Percentiles rank a stretch among this genome's conserved stretches.
Conservation (phyloP, 2,113 vertebrate genomes). For the Aldabrachelys gigantea region DNA sequence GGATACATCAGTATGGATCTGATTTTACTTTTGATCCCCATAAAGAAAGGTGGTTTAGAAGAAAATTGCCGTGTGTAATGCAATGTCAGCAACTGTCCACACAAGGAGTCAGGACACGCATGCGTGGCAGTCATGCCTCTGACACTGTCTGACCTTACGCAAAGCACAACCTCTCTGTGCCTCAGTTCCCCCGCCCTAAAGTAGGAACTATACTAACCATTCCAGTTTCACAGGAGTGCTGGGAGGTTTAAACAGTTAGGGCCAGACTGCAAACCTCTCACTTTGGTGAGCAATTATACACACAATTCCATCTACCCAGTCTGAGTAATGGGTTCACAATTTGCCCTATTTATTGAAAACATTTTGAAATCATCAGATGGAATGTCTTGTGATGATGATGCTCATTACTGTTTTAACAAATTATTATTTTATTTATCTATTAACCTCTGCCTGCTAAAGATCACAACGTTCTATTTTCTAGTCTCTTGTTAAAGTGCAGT, state of each 20-base stretch:
- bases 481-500: rapidly evolving
- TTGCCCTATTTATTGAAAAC: background rate
- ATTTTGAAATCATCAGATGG: background rate
- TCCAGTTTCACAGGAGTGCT: background rate
- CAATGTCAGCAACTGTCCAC: background rate
- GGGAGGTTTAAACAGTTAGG: background rate
- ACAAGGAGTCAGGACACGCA: rapidly evolving
- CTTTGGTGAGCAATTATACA: background rate
- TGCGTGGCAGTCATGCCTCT: conserved; percentile 9
- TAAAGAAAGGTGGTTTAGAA: background rate
- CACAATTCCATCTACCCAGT: background rate
- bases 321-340: background rate
- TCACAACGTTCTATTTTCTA: background rate
- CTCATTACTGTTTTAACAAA: background rate
- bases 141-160: background rate
- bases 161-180: background rate
- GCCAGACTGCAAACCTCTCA: background rate
- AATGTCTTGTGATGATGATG: background rate
- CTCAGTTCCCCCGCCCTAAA: background rate
- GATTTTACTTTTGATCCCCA: background rate
- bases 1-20: background rate
- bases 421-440: background rate
- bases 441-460: background rate
- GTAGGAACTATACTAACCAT: background rate
- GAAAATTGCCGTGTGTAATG: background rate